Conservation (phyloP, 2,113 vertebrate genomes). For the Mionectes macconnelli region DNA sequence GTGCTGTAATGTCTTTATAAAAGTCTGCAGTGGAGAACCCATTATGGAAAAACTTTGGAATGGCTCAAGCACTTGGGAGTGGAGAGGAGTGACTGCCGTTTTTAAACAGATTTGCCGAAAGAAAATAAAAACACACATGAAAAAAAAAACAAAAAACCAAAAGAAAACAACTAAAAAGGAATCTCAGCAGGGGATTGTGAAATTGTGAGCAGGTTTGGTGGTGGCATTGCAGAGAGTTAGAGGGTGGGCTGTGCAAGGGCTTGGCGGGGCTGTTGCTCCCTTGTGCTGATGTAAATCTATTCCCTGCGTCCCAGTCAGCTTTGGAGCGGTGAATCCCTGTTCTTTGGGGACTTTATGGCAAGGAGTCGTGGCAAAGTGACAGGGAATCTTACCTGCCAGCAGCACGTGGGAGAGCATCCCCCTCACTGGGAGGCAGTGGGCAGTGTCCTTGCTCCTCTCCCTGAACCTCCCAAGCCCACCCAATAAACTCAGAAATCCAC, state of each 20-base stretch:
- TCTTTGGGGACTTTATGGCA: neutral
- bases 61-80: neutral
- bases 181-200: neutral
- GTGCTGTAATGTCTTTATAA: neutral
- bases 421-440: accelerated
- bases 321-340: accelerated
- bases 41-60: neutral
- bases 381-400: neutral
- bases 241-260: neutral
- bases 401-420: accelerated
- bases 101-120: neutral
- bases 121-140: neutral
- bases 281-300: neutral
- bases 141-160: too few species aligned
- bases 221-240: neutral
- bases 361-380: neutral
- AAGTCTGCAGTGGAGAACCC: neutral
- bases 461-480: neutral
- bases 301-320: neutral
- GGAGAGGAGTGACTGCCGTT: neutral
- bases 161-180: neutral
- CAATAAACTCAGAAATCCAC: neutral
- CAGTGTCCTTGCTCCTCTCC: neutral
- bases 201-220: neutral
- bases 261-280: neutral